A percentile compares a stretch with the other conserved stretches of the same genome.
phyloP scores from a whole-genome alignment of 2,888 invertebrate genomes.

The Luperina testacea region DNA sequence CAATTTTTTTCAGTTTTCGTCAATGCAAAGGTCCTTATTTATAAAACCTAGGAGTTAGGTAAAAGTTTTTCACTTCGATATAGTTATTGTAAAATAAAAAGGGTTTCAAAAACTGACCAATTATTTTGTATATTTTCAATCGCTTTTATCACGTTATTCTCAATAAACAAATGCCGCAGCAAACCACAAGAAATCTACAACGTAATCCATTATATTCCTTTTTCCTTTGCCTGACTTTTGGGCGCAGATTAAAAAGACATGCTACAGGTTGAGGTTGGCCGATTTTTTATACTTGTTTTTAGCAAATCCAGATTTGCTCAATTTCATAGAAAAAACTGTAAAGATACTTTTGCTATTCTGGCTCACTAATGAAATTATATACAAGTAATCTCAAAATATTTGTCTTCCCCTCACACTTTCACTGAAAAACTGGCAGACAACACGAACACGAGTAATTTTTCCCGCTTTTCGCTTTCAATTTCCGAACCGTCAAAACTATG shows the following conservation, averaged over 20 bases:
- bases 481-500: constrained; percentile 5
- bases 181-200: constrained; percentile 14
- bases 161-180: constrained; percentile 5
- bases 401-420: background rate
- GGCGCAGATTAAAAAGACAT: constrained; percentile 33
- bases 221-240: constrained; percentile 54
- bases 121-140: constrained; percentile 10
- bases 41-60: constrained; percentile 35
- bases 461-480: constrained; percentile 5
- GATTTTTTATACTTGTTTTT: background rate
- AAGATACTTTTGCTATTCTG: background rate
- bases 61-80: background rate
- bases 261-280: background rate
- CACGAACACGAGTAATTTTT: background rate
- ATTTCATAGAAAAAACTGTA: background rate
- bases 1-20: constrained; percentile 49
- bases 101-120: constrained; percentile 3
- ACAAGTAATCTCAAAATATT: background rate
- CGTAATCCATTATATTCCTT: constrained; percentile 43
- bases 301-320: background rate
- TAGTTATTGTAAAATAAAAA: background rate
- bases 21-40: constrained; percentile 49
- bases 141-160: background rate
- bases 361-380: background rate
- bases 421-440: constrained; percentile 7